Evolutionary conservation across 1,140 invertebrate genomes (phyloP).

Genomic region (Leguminivora glycinivorella): DNA sequence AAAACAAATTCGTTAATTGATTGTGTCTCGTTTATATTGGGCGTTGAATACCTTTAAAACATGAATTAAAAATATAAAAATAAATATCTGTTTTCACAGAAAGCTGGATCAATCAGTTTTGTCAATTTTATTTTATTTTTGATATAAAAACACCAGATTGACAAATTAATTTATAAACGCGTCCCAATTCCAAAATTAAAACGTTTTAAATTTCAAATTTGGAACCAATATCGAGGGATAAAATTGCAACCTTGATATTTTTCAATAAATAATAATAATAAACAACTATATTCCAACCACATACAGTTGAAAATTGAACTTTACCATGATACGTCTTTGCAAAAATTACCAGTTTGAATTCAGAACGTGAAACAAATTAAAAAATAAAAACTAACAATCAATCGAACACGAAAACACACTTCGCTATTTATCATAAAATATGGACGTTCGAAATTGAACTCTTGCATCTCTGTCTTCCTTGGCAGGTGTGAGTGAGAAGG

Average conservation of each 20-base stretch:
- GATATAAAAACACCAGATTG: constrained; percentile 36
- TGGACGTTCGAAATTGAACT: constrained; percentile 57
- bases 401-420: constrained; percentile 70
- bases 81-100: no score
- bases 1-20: constrained; percentile 24
- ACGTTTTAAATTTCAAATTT: constrained; percentile 49
- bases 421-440: constrained; percentile 72
- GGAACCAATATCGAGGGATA: constrained; percentile 8
- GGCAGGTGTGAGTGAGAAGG: constrained; percentile 42
- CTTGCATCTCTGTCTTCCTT: constrained; percentile 42
- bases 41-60: no score
- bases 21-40: no score
- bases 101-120: no score
- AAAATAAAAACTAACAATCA: constrained; percentile 70
- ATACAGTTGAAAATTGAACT: not conserved
- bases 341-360: constrained; percentile 29
- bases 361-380: constrained; percentile 56
- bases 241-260: no score
- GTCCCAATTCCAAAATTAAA: constrained; percentile 57
- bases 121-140: no score
- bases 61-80: no score
- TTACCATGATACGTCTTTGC: not conserved
- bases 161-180: constrained; percentile 36
- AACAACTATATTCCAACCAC: not conserved
- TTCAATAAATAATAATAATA: not conserved